These are phyloP conservation scores for Acanthopleura granulata DNA, from an alignment of 2,888 invertebrate species.

Conservation along the genomic window DNA sequence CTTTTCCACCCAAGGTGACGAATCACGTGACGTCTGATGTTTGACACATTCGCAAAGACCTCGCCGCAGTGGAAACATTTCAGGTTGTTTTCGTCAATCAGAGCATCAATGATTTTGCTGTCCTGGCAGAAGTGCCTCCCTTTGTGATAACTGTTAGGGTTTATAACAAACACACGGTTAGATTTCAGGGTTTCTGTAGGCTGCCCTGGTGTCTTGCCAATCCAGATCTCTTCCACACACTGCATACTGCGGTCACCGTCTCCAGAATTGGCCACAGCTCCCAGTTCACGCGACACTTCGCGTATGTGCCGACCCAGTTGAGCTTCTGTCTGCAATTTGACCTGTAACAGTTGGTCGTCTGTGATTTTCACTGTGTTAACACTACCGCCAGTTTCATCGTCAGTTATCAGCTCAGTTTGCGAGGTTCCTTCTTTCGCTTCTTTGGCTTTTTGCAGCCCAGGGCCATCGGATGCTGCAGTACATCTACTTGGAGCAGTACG, in stretches of 20 bases:
- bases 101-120: constrained; percentile 48
- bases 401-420: not conserved
- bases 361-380: not conserved
- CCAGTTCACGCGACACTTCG: not conserved
- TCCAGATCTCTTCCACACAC: constrained; percentile 43
- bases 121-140: constrained; percentile 44
- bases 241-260: not conserved
- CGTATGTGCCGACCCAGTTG: not conserved
- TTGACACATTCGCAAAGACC: constrained; percentile 73
- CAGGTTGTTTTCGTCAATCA: constrained; percentile 52
- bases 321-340: not conserved
- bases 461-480: too few relatives aligned
- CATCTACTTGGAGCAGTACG: too few relatives aligned
- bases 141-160: constrained; percentile 30
- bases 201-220: constrained; percentile 39
- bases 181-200: constrained; percentile 35
- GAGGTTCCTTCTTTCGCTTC: too few relatives aligned
- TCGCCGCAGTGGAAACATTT: constrained; percentile 62
- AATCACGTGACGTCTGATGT: constrained; percentile 83
- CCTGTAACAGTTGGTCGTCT: not conserved
- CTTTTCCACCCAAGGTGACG: constrained; percentile 80
- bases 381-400: not conserved
- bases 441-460: too few relatives aligned
- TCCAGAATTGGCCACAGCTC: not conserved
- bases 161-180: constrained; percentile 42